Evolutionary conservation across 2,797 vertebrate genomes (phyloP).

Genomic region (Distichodus sexfasciatus): DNA sequence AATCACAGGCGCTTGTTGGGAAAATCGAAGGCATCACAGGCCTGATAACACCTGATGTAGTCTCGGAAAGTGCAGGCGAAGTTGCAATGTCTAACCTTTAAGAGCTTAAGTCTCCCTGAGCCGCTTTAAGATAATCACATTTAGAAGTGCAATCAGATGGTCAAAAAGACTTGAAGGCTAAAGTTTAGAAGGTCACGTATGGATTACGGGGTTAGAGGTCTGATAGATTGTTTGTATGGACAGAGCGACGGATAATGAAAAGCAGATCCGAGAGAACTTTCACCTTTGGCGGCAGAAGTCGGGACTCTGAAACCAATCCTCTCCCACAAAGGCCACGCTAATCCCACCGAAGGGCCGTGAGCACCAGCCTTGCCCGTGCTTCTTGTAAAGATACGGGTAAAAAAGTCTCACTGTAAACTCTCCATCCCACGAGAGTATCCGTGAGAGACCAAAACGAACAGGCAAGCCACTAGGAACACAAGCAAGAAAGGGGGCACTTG

Average conservation of each 20-base stretch:
- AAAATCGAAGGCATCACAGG: neutral
- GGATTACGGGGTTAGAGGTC: neutral
- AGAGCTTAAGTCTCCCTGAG: neutral
- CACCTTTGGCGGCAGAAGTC: neutral
- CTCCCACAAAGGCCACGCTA: neutral
- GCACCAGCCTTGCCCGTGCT: neutral
- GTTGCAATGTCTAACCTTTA: neutral
- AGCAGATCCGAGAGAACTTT: neutral
- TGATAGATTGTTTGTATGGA: neutral
- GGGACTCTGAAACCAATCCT: neutral
- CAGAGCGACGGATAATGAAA: neutral
- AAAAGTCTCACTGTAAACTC: conserved; percentile 25
- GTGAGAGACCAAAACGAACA: no score
- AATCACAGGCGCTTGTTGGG: conserved; percentile 12
- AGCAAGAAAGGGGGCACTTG: no score
- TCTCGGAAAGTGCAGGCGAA: neutral
- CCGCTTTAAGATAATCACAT: neutral
- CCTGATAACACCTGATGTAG: conserved; percentile 3
- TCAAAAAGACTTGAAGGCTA: conserved; percentile 7
- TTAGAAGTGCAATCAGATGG: neutral
- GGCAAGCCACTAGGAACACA: no score
- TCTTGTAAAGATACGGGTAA: neutral
- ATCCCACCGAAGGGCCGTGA: conserved; percentile 1
- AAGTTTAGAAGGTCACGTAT: conserved; percentile 15
- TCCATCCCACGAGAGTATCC: conserved; percentile 12